Conservation (phyloP, 2,888 invertebrate species). For the Nephrotoma guestfalica region DNA sequence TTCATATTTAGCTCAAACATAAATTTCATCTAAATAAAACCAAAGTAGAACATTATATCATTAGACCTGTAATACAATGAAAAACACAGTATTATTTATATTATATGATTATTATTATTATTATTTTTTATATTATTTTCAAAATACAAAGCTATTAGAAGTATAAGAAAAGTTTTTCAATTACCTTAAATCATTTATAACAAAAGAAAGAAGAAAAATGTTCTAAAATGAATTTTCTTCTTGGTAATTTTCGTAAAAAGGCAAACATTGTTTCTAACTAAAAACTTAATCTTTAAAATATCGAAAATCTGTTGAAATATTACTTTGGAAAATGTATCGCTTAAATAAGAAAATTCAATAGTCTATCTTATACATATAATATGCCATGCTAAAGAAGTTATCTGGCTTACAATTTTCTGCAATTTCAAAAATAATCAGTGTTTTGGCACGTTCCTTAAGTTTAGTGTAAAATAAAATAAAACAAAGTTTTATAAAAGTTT, state of each 20-base stretch:
- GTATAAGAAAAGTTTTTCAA: background rate
- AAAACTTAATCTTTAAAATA: background rate
- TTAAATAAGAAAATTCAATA: background rate
- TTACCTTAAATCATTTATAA: background rate
- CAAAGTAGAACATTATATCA: background rate
- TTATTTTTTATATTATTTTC: background rate
- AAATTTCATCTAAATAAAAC: background rate
- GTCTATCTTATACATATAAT: background rate
- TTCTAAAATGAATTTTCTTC: no score
- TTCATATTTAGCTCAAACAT: background rate
- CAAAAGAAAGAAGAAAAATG: background rate
- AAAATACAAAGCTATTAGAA: background rate
- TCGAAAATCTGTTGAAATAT: background rate
- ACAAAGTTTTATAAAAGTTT: no score
- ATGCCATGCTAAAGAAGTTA: background rate
- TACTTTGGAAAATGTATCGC: background rate
- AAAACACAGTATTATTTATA: background rate
- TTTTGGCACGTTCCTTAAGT: background rate
- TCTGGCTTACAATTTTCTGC: background rate
- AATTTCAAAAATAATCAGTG: background rate
- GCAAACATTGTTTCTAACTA: background rate
- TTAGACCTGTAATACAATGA: background rate
- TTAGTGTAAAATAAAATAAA: background rate
- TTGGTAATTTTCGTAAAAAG: background rate
- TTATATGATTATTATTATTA: background rate